phyloP scores from a whole-genome alignment of 2,888 invertebrate species.

The Acleris emargana region DNA sequence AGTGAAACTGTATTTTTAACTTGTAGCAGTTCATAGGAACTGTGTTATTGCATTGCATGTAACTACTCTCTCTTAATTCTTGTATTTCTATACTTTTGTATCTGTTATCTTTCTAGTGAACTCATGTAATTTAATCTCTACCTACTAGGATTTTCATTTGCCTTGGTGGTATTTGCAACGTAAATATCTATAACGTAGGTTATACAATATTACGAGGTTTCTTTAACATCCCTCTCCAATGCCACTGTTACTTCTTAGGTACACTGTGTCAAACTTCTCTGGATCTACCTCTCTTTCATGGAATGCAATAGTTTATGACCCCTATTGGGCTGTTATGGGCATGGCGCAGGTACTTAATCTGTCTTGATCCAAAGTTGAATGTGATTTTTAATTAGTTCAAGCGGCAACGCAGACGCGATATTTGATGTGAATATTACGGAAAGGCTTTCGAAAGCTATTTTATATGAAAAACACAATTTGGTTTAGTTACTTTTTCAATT shows the following conservation, averaged over 20 bases:
- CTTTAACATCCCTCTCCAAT: not conserved
- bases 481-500: no score
- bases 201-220: not conserved
- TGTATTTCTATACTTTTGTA: not conserved
- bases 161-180: constrained; percentile 2
- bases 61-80: constrained; percentile 13
- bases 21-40: constrained; percentile 7
- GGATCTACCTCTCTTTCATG: not conserved
- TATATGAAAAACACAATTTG: not conserved
- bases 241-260: not conserved
- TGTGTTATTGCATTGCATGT: constrained; percentile 23
- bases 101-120: constrained; percentile 6
- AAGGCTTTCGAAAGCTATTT: constrained; percentile 1
- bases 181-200: not conserved
- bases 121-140: constrained; percentile 1
- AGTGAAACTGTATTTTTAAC: no score
- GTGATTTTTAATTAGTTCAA: constrained; percentile 2
- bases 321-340: not conserved
- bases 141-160: not conserved
- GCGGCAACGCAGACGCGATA: constrained; percentile 15
- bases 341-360: constrained; percentile 10
- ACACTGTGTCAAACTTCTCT: not conserved
- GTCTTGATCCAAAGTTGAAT: constrained; percentile 16
- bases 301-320: not conserved
- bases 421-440: not conserved